Base-by-base conservation (phyloP, 1,140 invertebrate genomes). In the Drosophila leontia region DNA sequence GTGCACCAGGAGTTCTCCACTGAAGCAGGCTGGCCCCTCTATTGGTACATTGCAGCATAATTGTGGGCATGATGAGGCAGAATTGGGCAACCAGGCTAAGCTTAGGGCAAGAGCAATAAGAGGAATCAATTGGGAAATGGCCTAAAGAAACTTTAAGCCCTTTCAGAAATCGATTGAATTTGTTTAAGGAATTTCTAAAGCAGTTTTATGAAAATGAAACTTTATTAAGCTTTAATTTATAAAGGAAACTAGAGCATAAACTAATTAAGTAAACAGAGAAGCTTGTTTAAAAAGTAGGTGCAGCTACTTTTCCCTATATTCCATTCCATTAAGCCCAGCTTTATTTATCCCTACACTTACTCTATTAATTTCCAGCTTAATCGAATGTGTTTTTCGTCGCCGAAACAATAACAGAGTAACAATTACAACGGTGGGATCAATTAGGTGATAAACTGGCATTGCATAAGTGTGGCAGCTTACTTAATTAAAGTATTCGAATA, bases 401-500 rank as follows among this genome's bases (percentile, higher is more conserved):
- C 12, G n/a, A 71, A 51, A 51, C 69, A 70, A 48, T 42, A 70
- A 58, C 13, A 37, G 15, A 47, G 55, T 50, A 65, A 47, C 53
- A 67, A 72, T 61, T 48, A 65, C 60, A 71, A 29, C 61, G 53
- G 62, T 29, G 53, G 19, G 34, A 75, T 57, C 78, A 81, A 61
- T 70, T 79, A 50, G 61, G 19, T 44, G 53, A 51, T 47, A 50
- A 82, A 75, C 44, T 48, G 70, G 56, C 19, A 48, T 86, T 87
- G 51, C 82, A 70, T 75, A 82, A 82, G 75, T 57, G 37, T 51
- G 37, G n/a, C 58, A 61, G 77, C 60, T 84, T 80, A 69, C 67
- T 85, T 79, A 79, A 87, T 86, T 86, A 88, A 72, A 80, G 80
- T 80, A 87, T 85, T 75, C 77, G 71, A 86, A 79, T 87, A 65